Base-by-base conservation (phyloP, 2,888 invertebrate species). In the Eupithecia subumbrata region DNA sequence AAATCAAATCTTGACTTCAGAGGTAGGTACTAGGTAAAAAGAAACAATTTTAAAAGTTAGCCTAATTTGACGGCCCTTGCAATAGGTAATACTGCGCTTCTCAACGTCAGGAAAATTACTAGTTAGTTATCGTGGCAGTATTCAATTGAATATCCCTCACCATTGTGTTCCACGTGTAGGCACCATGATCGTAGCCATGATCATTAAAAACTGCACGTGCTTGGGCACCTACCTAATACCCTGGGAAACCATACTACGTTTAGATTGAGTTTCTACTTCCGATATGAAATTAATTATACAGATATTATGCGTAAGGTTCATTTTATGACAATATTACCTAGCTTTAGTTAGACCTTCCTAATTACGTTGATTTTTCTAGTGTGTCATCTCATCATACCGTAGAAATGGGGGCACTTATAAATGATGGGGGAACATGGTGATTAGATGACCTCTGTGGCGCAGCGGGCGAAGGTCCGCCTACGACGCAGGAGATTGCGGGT, bases 271-370 rank as follows among this genome's bases (percentile, higher is more conserved):
- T 0, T 40, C 43, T 7, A 40, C 40, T 16, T 68, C 68, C 43
- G 22, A 68, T 68, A 5, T 43, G 64, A 68, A 68, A 43, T 68
- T 40, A 68, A 43, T 68, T 40, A 68, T 68, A 68, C 68, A 22
- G n/a, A 40, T 34, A 60, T 25, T 14, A n/a, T 7, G 14, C 30
- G 7, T 63, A 7, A 22, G 56, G 56, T 56, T n/a, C 12, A 56
- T 52, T 52, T 52, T 7, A 52, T n/a, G 52, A 11, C 52, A 52
- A n/a, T n/a, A 52, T n/a, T 11, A 52, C 9, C 63, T 1, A n/a
- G n/a, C n/a, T n/a, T n/a, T n/a, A n/a, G n/a, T 25, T 5, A 64
- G 63, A 64, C 22, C 56, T 56, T 16, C 30, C 25, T 30, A 30
- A 63, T 34, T 64, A 18, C n/a, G 30, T 34, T 64, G 16, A 64